Evolutionary conservation across 2,797 vertebrate species (phyloP).

Genomic region (Onychomys leucogaster): DNA sequence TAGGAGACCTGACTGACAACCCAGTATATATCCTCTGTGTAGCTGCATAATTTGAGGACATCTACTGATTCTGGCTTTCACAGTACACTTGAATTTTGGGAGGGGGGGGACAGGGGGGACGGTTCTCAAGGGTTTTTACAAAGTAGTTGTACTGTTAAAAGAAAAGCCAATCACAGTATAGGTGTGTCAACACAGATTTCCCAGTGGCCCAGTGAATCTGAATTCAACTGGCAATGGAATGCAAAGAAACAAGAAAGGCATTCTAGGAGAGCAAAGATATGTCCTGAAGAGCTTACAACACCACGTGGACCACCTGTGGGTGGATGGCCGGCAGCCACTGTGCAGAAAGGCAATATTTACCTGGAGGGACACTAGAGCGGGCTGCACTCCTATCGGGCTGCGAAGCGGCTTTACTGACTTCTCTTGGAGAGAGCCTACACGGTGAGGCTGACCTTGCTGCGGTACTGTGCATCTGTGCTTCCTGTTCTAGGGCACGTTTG

Average conservation of each 20-base stretch:
- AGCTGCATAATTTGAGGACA: constrained; percentile 34
- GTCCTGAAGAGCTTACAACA: constrained; percentile 7
- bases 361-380: constrained; percentile 94
- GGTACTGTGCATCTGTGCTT: constrained; percentile 87
- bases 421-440: constrained; percentile 93
- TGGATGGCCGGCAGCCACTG: background rate
- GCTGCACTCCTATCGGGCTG: constrained; percentile 91
- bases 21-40: background rate
- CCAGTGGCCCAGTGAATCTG: constrained; percentile 42
- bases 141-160: constrained; percentile 20
- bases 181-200: constrained; percentile 38
- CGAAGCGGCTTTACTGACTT: constrained; percentile 92
- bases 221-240: constrained; percentile 21
- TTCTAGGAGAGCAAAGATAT: background rate
- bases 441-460: constrained; percentile 91
- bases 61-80: constrained; percentile 60
- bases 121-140: constrained; percentile 27
- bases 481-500: constrained; percentile 93
- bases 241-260: background rate
- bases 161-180: constrained; percentile 58
- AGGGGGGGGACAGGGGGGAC: too few species aligned
- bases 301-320: constrained; percentile 17
- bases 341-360: constrained; percentile 84
- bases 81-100: background rate
- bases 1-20: background rate